Evolutionary conservation across 2,113 vertebrate genomes (phyloP), one percentile per base, ranked within the genome.

Genomic region (Tetrao urogallus): DNA sequence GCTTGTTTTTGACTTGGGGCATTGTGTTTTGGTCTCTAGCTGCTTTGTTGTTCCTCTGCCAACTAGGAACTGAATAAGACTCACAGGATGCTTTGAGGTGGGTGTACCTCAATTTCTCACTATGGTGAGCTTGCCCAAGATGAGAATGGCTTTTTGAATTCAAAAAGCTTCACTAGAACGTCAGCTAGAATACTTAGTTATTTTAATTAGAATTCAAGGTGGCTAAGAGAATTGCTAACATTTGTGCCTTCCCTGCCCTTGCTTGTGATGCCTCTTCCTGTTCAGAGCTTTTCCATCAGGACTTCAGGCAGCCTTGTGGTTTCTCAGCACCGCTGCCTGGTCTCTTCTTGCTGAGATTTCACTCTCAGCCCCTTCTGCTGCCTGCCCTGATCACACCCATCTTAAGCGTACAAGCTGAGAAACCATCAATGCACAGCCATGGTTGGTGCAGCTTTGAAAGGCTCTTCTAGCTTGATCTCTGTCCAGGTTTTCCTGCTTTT

Each of bases 151-250:
- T 85, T 74, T 95, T 58, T 66, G 87, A 79, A 91, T 96, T 91
- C 42, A 60, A 71, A 92, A 86, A 66, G 76, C 76, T 78, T 83
- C 92, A 88, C 82, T 90, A 69, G 82, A 77, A 80, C 77, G 70
- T 95, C 92, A 81, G 47, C 47, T 64, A 30, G 88, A 92, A 96
- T 92, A 67, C 52, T 88, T 90, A 80, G 93, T 96, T 92, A 86
- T 71, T 90, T 86, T 92, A 95, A 95, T 96, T 90, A 93, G 73
- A 83, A 93, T 91, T 93, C 92, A 77, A 67, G 80, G 69, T 17
- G 0, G 38, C 2, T 6, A 77, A 73, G 90, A 83, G 63, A 42
- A 67, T 88, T 84, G 52, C 88, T 90, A 95, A 95, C 93, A 90
- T 96, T 96, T 92, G 92, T 93, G 76, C 0, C 0, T 56, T 90